These are phyloP conservation scores for Donacobius atricapilla DNA, from an alignment of 2,113 vertebrate genomes.

Conservation along the genomic window DNA sequence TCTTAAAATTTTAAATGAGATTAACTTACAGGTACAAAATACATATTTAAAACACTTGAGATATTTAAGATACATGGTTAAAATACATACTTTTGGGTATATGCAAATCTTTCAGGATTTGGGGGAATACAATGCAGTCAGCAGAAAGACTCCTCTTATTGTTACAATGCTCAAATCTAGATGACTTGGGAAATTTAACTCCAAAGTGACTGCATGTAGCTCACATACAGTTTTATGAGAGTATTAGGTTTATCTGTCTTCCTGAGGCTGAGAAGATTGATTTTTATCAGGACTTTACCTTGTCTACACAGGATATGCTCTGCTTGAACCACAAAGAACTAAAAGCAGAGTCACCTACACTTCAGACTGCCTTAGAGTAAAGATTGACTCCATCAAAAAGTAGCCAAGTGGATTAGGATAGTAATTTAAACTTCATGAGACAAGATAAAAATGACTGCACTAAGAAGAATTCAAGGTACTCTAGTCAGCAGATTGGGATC, in stretches of 20 bases:
- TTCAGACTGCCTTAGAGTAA: neutral
- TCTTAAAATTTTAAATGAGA: neutral
- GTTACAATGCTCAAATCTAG: neutral
- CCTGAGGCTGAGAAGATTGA: neutral
- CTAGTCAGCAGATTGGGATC: neutral
- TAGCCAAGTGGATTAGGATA: neutral
- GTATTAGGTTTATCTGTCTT: neutral
- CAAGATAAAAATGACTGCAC: neutral
- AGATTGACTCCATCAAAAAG: neutral
- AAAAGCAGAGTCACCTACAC: neutral
- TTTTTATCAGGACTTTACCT: neutral
- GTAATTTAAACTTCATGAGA: neutral
- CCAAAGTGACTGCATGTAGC: neutral
- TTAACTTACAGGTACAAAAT: neutral
- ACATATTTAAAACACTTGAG: neutral
- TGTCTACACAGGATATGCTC: neutral
- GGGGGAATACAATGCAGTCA: accelerated
- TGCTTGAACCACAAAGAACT: neutral
- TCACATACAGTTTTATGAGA: neutral
- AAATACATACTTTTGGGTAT: neutral
- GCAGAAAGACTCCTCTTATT: neutral
- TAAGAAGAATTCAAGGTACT: neutral
- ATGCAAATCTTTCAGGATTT: neutral
- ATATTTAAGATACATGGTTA: neutral
- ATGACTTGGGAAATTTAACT: neutral